Conservation (phyloP, 2,797 vertebrate species). For the Rachycentron canadum region DNA sequence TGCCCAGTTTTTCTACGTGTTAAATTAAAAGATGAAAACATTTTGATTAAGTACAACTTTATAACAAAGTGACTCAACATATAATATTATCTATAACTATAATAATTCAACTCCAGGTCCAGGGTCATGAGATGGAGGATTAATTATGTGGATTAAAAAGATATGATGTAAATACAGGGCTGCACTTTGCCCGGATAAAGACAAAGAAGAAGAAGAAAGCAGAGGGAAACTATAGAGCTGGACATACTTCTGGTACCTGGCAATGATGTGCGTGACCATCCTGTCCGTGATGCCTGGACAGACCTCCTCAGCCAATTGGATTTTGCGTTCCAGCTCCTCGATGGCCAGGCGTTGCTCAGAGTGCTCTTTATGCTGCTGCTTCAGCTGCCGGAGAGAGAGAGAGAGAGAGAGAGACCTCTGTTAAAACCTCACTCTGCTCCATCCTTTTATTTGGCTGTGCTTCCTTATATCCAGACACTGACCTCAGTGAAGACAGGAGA, state of each 20-base stretch:
- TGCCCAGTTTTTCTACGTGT: no score
- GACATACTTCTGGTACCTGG: slow-evolving; percentile 89
- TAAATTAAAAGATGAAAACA: neutral
- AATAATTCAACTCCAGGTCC: neutral
- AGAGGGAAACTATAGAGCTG: no score
- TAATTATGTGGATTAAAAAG: no score
- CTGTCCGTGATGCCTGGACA: slow-evolving; percentile 95
- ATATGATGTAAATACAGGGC: no score
- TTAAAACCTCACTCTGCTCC: no score
- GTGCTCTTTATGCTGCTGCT: slow-evolving; percentile 92
- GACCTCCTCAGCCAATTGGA: slow-evolving; percentile 88
- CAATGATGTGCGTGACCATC: slow-evolving; percentile 93
- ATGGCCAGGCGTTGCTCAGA: slow-evolving; percentile 89
- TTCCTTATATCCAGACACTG: no score
- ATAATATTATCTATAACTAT: no score
- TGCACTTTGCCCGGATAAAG: no score
- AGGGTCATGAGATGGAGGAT: no score
- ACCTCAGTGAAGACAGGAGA: slow-evolving; percentile 89
- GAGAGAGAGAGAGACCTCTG: accelerated
- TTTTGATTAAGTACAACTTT: neutral
- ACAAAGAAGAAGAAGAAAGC: neutral
- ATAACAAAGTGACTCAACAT: neutral
- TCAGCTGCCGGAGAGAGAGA: slow-evolving; percentile 81
- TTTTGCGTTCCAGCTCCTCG: slow-evolving; percentile 93
- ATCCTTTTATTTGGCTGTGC: no score